Evolutionary conservation across 2,888 invertebrate species (phyloP).

Genomic region (Chorisops tibialis): DNA sequence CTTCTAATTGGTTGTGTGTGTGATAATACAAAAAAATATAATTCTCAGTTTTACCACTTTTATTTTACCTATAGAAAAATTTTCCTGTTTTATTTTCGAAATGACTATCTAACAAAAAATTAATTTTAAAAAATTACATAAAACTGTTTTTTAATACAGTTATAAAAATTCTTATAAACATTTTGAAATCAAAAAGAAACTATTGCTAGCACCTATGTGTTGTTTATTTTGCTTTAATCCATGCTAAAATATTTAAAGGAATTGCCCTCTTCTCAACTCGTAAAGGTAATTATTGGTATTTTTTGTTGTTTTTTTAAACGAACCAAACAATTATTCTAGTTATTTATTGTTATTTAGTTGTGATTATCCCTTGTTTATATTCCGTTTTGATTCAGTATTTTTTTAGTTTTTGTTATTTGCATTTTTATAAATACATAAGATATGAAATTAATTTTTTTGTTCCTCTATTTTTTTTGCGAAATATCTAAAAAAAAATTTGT

Average conservation of each 20-base stretch:
- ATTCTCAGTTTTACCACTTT: too few species aligned
- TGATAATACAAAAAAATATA: too few species aligned
- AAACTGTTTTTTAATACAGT: background rate
- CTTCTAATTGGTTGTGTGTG: too few species aligned
- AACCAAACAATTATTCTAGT: background rate
- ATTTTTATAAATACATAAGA: background rate
- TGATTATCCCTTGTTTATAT: background rate
- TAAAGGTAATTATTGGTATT: conserved; percentile 56
- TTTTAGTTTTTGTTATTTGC: background rate
- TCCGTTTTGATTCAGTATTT: background rate
- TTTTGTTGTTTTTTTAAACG: conserved; percentile 19
- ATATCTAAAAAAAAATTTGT: too few species aligned
- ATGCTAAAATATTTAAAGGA: conserved; percentile 53
- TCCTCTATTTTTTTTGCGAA: background rate
- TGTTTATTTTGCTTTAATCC: conserved; percentile 40
- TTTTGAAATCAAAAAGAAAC: conserved; percentile 14
- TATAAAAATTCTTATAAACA: background rate
- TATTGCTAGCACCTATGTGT: conserved; percentile 38
- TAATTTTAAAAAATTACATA: background rate
- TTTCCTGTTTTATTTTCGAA: too few species aligned
- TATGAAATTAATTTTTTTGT: background rate
- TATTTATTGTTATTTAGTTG: background rate
- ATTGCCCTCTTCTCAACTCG: conserved; percentile 65
- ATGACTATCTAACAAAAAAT: too few species aligned
- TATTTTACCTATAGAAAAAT: too few species aligned